phyloP scores from a whole-genome alignment of 2,113 vertebrate genomes.

The Chitala chitala region DNA sequence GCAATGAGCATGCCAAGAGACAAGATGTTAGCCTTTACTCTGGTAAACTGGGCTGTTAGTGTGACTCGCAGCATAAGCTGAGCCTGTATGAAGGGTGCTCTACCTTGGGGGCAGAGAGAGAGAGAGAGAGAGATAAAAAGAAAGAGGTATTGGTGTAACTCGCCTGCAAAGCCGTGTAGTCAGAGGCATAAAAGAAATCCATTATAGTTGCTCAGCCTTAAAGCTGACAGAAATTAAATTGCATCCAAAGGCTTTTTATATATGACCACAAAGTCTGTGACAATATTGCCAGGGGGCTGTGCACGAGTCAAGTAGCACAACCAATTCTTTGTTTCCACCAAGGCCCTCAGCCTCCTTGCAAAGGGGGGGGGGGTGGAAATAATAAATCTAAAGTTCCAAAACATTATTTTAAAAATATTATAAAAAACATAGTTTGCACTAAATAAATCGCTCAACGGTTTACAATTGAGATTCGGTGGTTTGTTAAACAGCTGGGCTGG shows the following conservation, averaged over 20 bases:
- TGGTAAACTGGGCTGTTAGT: constrained; percentile 91
- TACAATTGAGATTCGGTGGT: background rate
- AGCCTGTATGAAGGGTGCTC: constrained; percentile 90
- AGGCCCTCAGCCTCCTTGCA: constrained; percentile 21
- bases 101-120: constrained; percentile 67
- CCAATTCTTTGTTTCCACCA: constrained; percentile 34
- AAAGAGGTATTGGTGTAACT: constrained; percentile 24
- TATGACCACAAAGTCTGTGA: constrained; percentile 56
- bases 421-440: background rate
- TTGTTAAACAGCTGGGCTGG: background rate
- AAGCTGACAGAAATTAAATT: constrained; percentile 68
- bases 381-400: background rate
- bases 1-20: constrained; percentile 39
- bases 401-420: background rate
- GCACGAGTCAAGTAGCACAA: constrained; percentile 28
- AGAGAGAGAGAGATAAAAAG: constrained; percentile 34
- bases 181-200: constrained; percentile 59
- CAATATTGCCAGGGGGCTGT: constrained; percentile 48
- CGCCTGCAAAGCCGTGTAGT: constrained; percentile 48
- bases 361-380: background rate
- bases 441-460: constrained; percentile 13
- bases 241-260: constrained; percentile 64
- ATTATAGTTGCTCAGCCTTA: constrained; percentile 57
- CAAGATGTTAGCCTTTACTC: constrained; percentile 80
- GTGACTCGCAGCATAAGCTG: constrained; percentile 94